These are phyloP conservation scores for Myzus persicae DNA, from an alignment of 1,140 invertebrate species.

Conservation along the genomic window DNA sequence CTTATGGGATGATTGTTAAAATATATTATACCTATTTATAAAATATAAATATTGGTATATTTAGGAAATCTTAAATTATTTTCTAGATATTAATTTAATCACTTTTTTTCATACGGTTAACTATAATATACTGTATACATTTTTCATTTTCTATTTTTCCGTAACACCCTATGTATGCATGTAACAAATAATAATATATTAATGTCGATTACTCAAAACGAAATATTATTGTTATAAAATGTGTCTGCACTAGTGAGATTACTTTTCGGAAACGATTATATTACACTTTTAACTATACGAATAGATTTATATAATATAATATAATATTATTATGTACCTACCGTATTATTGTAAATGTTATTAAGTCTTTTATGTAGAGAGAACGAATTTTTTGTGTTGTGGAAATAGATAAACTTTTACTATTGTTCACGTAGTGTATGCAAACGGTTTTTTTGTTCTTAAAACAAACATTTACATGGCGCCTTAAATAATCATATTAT, in stretches of 20 bases:
- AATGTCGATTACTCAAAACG: neutral
- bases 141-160: no score
- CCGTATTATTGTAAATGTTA: neutral
- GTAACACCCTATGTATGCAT: no score
- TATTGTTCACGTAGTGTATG: neutral
- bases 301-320: neutral
- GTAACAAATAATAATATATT: neutral
- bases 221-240: neutral
- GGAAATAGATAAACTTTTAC: no score
- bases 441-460: neutral
- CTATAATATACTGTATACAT: no score
- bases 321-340: neutral
- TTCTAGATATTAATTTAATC: no score
- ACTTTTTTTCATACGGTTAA: no score
- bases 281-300: neutral
- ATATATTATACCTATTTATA: no score
- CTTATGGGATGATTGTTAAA: no score
- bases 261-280: neutral
- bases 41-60: no score
- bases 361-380: neutral
- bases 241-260: neutral
- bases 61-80: no score
- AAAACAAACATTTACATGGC: neutral
- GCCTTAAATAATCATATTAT: neutral
- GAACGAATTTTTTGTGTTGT: neutral